A percentile compares a stretch with the other conserved stretches of the same genome.
These are phyloP conservation scores for Lepilemur ruficaudatus DNA, from an alignment of 2,797 vertebrate genomes.

Conservation along the genomic window DNA sequence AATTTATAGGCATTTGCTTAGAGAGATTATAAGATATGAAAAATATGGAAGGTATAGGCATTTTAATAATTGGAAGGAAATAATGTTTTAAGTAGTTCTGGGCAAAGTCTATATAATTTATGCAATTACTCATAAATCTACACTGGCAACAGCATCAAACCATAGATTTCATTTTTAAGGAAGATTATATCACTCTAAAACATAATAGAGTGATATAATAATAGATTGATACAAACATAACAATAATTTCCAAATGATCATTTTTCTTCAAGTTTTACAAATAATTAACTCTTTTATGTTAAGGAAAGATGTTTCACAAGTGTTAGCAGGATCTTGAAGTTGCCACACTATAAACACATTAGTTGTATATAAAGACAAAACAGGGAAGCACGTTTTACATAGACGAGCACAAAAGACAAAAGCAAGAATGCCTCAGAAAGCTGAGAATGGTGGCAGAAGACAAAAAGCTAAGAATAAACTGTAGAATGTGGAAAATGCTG, in stretches of 20 bases:
- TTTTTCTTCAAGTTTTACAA: neutral
- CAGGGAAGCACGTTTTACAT: neutral
- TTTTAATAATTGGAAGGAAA: neutral
- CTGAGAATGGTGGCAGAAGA: neutral
- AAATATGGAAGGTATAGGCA: neutral
- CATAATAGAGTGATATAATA: neutral
- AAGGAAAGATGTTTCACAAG: neutral
- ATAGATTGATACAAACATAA: no score
- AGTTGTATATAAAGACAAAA: neutral
- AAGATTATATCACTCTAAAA: neutral
- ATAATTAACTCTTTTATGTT: neutral
- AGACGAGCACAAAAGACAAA: neutral
- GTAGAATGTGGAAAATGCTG: neutral
- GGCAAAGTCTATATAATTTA: neutral
- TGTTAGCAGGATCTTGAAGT: neutral
- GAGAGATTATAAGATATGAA: neutral
- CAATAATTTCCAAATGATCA: neutral
- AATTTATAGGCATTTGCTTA: neutral
- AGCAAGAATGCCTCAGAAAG: neutral
- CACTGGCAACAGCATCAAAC: neutral
- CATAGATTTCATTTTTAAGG: conserved; percentile 14
- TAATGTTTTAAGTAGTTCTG: neutral
- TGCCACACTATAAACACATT: neutral
- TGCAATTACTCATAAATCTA: neutral
- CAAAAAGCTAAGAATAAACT: neutral